Conservation (phyloP, 2,113 vertebrate genomes). For the Prunella fulvescens region DNA sequence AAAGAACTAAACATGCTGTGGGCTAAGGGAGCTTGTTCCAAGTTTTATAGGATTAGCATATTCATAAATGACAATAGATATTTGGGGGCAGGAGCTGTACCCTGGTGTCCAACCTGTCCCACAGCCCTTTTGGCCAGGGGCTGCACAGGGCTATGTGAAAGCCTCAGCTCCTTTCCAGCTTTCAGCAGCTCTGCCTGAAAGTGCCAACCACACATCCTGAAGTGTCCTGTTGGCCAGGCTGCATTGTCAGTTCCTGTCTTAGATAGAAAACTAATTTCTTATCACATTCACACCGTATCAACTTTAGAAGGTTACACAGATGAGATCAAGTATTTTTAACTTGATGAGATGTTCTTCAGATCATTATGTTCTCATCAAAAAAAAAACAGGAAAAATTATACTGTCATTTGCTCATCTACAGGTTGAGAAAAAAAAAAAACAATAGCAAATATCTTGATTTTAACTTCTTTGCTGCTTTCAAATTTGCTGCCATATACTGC, state of each 20-base stretch:
- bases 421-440: background rate
- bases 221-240: background rate
- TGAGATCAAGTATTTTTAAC: constrained; percentile 9
- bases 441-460: constrained; percentile 12
- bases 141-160: accelerated
- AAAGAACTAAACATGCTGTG: background rate
- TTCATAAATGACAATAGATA: background rate
- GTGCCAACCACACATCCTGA: background rate
- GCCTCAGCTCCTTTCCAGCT: background rate
- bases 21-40: background rate
- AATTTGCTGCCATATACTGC: background rate
- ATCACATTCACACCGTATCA: background rate
- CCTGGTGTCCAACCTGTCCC: no score
- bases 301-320: constrained; percentile 32
- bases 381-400: constrained; percentile 12
- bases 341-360: constrained; percentile 42
- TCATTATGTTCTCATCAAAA: constrained; percentile 50
- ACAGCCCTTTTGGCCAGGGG: no score
- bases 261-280: background rate
- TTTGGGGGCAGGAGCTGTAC: background rate
- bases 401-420: constrained; percentile 37
- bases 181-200: background rate
- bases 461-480: constrained; percentile 4
- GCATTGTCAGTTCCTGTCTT: background rate
- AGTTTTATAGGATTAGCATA: background rate